These are phyloP conservation scores for Phenganax marumi DNA, from an alignment of 92 coral and sea anemone genomes.

Conservation along the genomic window DNA sequence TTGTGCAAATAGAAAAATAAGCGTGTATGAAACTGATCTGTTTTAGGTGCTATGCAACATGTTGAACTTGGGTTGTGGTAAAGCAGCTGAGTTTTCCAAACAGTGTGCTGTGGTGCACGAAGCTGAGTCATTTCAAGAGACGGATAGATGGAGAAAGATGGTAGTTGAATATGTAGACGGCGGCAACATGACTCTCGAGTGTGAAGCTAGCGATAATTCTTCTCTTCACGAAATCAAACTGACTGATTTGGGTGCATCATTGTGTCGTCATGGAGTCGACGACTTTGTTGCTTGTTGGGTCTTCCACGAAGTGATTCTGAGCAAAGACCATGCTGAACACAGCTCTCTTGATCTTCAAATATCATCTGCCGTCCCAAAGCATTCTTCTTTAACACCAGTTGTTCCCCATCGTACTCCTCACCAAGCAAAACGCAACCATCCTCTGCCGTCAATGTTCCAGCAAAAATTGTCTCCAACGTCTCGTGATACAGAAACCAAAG, in stretches of 20 bases:
- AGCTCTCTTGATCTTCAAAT: not conserved
- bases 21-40: not conserved
- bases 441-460: not conserved
- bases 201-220: not conserved
- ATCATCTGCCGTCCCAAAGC: not conserved
- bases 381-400: not conserved
- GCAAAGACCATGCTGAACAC: conserved; percentile 6
- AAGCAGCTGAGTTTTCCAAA: conserved; percentile 13
- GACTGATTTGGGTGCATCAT: conserved; percentile 15
- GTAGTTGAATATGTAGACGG: not conserved
- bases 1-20: no score
- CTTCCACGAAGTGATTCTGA: conserved; percentile 22
- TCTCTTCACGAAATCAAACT: not conserved
- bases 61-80: conserved; percentile 37
- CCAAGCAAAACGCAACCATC: not conserved
- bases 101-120: conserved; percentile 11
- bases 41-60: conserved; percentile 16
- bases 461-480: not conserved
- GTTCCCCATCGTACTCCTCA: not conserved
- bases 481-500: not conserved
- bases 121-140: conserved; percentile 15
- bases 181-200: conserved; percentile 7
- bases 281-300: conserved; percentile 23
- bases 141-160: conserved; percentile 28
- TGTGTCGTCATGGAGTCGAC: conserved; percentile 14